These are phyloP conservation scores for Chydorus sphaericus DNA, from an alignment of 2,888 invertebrate genomes.

Conservation along the genomic window DNA sequence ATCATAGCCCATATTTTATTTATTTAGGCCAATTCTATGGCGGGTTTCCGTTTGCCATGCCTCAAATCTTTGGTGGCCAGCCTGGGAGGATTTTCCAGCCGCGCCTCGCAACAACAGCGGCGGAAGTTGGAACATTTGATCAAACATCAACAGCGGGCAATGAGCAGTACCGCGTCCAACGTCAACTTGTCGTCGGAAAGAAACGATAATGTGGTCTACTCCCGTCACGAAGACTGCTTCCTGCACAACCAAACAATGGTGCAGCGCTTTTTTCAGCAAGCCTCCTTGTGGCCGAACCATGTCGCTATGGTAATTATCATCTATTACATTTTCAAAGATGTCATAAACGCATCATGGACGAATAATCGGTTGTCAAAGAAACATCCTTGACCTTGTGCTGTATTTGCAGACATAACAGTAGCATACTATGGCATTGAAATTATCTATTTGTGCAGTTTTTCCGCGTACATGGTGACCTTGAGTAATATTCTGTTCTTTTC, in stretches of 20 bases:
- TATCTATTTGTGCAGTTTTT: no score
- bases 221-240: constrained; percentile 4
- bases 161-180: not conserved
- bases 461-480: no score
- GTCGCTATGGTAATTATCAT: not conserved
- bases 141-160: not conserved
- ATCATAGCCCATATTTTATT: not conserved
- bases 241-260: constrained; percentile 1
- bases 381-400: not conserved
- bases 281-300: not conserved
- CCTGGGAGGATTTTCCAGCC: not conserved
- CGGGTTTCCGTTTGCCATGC: constrained; percentile 1
- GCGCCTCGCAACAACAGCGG: not conserved
- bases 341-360: not conserved
- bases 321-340: not conserved
- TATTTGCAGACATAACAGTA: no score
- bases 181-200: not conserved
- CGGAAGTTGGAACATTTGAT: not conserved
- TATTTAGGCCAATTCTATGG: constrained; percentile 1
- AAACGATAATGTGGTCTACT: constrained; percentile 7
- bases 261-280: not conserved
- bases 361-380: not conserved
- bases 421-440: no score
- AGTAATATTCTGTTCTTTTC: not conserved
- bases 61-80: not conserved